A percentile compares a stretch with the other conserved stretches of the same genome.
Conservation (phyloP, 2,888 invertebrate species). For the Desoria tigrina region DNA sequence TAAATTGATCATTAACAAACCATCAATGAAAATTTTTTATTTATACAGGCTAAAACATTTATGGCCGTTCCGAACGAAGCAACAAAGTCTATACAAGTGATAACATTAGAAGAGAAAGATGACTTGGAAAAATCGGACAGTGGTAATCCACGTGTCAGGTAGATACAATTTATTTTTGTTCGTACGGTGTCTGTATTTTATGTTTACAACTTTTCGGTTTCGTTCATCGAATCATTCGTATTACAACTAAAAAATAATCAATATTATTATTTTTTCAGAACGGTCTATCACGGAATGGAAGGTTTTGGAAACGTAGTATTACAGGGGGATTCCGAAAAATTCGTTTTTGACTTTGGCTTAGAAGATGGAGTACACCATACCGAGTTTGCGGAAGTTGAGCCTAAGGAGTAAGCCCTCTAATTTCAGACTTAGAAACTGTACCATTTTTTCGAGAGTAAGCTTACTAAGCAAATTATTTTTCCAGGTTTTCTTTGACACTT, state of each 20-base stretch:
- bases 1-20: not conserved
- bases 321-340: slow-evolving; percentile 28
- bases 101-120: slow-evolving; percentile 55
- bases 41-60: not conserved
- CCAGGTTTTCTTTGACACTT: slow-evolving; percentile 20
- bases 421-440: too few species aligned
- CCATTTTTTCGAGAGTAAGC: not conserved
- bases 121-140: slow-evolving; percentile 62
- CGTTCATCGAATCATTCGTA: too few species aligned
- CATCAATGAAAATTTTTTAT: not conserved
- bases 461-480: not conserved
- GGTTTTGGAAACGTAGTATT: slow-evolving; percentile 15
- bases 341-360: not conserved
- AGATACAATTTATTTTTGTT: slow-evolving; percentile 49
- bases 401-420: slow-evolving; percentile 14
- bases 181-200: not conserved
- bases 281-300: not conserved
- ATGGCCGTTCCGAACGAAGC: not conserved
- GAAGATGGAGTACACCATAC: not conserved
- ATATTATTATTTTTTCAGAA: slow-evolving; percentile 3
- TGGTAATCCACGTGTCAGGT: slow-evolving; percentile 64
- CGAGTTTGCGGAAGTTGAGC: slow-evolving; percentile 23
- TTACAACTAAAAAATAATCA: too few species aligned
- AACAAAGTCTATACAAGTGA: not conserved
- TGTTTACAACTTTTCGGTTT: slow-evolving; percentile 1